Evolutionary conservation across 2,888 invertebrate species (phyloP), one percentile per base, ranked within the genome.

Genomic region (Xestia c-nigrum): DNA sequence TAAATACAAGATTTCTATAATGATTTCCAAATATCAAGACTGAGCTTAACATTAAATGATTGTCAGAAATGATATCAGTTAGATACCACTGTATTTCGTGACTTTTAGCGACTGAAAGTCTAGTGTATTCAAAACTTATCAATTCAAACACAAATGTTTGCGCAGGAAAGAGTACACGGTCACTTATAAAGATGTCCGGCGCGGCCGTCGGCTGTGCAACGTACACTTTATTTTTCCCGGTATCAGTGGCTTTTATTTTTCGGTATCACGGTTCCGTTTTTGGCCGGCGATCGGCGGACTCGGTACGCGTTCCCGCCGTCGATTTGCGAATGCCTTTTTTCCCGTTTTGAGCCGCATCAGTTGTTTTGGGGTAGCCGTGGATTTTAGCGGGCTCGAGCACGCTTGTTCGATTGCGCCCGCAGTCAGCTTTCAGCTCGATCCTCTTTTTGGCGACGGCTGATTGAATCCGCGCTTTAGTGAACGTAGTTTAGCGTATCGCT

Each of bases 231-330:
- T 96, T 96, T 96, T 94, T 94, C 94, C 92, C 91, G 88, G 95
- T 92, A 95, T 95, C 95, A 94, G 92, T 87, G 93, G 91, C 94
- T 95, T 96, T 96, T 96, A 96, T 96, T 96, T 96, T 95, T 96
- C 93, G 96, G 96, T 96, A 96, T 96, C 96, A 95, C 96, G 92
- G 96, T 94, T 94, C 95, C 96, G 96, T 94, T 96, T 96, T 96
- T 96, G 96, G 96, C 94, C 94, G 92, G 90, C 95, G 93, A 96
- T 95, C 95, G 95, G 94, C 90, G 90, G 92, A 94, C 91, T 95
- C 92, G 94, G 95, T 94, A 96, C 92, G 93, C 93, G 93, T 92
- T 92, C 90, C 90, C 88, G 89, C 92, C 93, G 94, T 93, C 96
- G 96, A 96, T 95, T 96, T 96, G 96, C 89, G 93, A 93, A 94